Percentiles rank a stretch among this genome's conserved stretches.
Evolutionary conservation across 1,140 invertebrate genomes (phyloP).

Genomic region (Euura lappo): DNA sequence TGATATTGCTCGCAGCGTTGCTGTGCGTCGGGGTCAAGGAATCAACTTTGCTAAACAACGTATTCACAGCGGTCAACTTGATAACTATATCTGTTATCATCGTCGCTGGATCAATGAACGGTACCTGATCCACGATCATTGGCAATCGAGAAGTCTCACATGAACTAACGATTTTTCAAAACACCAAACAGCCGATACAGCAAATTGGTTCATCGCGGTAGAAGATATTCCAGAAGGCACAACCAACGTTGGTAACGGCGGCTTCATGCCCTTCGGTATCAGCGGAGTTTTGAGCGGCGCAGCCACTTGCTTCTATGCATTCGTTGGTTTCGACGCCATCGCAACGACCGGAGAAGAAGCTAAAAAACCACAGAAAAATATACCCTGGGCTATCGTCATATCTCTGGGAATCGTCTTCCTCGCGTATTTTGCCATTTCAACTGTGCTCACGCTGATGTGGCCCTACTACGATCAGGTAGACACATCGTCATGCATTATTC

Average conservation of each 20-base stretch:
- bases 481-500: too few relatives aligned
- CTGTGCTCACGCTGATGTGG: constrained; percentile 85
- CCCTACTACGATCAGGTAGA: constrained; percentile 79
- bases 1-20: constrained; percentile 48
- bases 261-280: constrained; percentile 84
- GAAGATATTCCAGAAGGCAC: constrained; percentile 62
- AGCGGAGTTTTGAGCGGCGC: constrained; percentile 81
- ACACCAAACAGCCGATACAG: constrained; percentile 50
- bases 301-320: constrained; percentile 90
- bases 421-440: constrained; percentile 87
- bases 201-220: constrained; percentile 67
- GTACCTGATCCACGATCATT: constrained; percentile 36
- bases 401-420: constrained; percentile 84
- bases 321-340: constrained; percentile 90
- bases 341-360: constrained; percentile 87
- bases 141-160: not conserved
- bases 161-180: constrained; percentile 20
- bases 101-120: constrained; percentile 72
- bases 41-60: constrained; percentile 75
- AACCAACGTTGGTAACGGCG: constrained; percentile 66
- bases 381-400: constrained; percentile 86
- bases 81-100: constrained; percentile 75
- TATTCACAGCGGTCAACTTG: constrained; percentile 78
- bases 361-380: constrained; percentile 84
- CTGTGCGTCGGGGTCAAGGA: constrained; percentile 76